Base-by-base conservation (phyloP, 2,113 vertebrate genomes). In the Cricetomys ansorgei region DNA sequence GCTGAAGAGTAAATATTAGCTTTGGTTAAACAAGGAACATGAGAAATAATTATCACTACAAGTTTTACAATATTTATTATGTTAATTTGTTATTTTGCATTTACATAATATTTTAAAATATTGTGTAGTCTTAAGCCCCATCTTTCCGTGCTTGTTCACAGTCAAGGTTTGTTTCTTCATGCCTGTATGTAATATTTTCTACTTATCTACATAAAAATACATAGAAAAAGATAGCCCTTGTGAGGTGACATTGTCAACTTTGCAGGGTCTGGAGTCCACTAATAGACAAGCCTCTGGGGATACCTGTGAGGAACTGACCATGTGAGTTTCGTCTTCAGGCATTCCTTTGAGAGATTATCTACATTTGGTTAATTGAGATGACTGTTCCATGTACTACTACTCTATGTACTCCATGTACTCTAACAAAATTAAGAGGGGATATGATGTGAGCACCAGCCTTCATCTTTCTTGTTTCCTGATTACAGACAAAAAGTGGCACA, bases 1-100 rank as follows among this genome's bases (percentile, higher is more conserved):
- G 77, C 72, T 94, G 91, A 95, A 97, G 65, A 91, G 94, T 83
- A 97, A 97, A 96, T 97, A 96, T 93, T 96, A 97, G 91, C 79
- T 96, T 96, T 93, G 76, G 94, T 97, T 96, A 93, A 75, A 95
- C 90, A 96, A 91, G 45, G 92, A 95, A 91, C 77, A 94, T 72
- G 55, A 88, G 81, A 97, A 97, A 97, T 96, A 97, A 97, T 97
- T 97, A 97, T 96, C 87, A 81, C 50, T 84, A 97, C 95, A 96
- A 85, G 17, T 86, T 97, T 96, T 70, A 85, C 53, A 96, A 95
- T 97, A 97, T 97, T 97, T 97, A 97, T 96, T 91, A 94, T 87
- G 88, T 91, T 97, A 97, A 96, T 97, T 97, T 96, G 77, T 88
- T 92, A 88, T 92, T n/a, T 83, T 93, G 16, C 45, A 92, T 97